phyloP scores from a whole-genome alignment of 2,113 vertebrate genomes.

The Protomyctophum bolini region DNA sequence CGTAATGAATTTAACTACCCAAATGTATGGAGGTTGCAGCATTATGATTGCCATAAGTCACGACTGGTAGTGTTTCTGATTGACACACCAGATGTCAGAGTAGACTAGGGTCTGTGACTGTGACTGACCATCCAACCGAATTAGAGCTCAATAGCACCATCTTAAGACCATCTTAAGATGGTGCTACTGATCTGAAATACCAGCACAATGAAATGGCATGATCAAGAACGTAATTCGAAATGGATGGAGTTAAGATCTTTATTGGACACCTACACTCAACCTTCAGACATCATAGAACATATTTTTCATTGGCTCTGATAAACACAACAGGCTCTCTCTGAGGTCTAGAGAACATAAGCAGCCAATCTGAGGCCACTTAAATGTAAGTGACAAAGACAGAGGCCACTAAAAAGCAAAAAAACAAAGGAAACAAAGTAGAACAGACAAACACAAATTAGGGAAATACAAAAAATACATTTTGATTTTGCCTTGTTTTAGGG shows the following conservation, averaged over 20 bases:
- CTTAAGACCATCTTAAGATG: constrained; percentile 4
- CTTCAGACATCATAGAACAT: constrained; percentile 66
- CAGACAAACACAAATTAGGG: background rate
- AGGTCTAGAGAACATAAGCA: constrained; percentile 39
- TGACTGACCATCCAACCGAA: no score
- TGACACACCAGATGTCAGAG: no score
- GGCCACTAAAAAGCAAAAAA: constrained; percentile 10
- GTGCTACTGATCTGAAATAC: no score
- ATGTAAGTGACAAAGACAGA: no score
- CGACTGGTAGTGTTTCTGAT: no score
- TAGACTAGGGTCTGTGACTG: no score
- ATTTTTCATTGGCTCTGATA: constrained; percentile 38
- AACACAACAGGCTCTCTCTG: constrained; percentile 19
- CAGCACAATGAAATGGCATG: constrained; percentile 11
- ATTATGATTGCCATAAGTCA: no score
- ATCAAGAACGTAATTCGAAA: constrained; percentile 17
- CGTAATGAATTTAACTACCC: no score
- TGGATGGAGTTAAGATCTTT: constrained; percentile 68
- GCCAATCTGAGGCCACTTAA: constrained; percentile 34
- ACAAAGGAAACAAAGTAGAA: constrained; percentile 31
- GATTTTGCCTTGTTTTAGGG: background rate
- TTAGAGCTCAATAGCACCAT: constrained; percentile 4
- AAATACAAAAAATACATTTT: constrained; percentile 10
- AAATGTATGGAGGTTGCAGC: no score
- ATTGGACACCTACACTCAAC: constrained; percentile 62